A percentile compares a stretch with the other conserved stretches of the same genome.
These are phyloP conservation scores for Octodonta nipae DNA, from an alignment of 2,888 invertebrate species.

Conservation along the genomic window DNA sequence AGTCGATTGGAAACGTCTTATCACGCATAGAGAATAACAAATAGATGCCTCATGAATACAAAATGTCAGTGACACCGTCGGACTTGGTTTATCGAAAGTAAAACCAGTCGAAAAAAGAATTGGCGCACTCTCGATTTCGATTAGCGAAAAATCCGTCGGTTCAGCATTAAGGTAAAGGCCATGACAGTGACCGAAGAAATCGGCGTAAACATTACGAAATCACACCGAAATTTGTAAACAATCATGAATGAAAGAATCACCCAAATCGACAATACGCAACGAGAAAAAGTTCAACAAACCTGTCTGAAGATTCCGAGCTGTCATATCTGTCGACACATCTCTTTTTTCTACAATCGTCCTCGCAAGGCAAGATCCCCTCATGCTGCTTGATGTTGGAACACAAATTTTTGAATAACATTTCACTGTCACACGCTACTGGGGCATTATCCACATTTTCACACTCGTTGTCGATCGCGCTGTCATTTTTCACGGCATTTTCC, in stretches of 20 bases:
- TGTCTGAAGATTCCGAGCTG: conserved; percentile 88
- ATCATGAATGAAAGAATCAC: conserved; percentile 3
- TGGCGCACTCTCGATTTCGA: conserved; percentile 33
- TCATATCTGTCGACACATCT: conserved; percentile 84
- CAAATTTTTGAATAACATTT: conserved; percentile 31
- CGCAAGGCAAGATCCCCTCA: conserved; percentile 26
- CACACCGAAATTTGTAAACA: conserved; percentile 1
- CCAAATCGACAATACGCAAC: conserved; percentile 7
- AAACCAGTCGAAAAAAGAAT: conserved; percentile 19
- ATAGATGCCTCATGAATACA: too few species aligned
- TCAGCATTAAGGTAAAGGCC: conserved; percentile 35
- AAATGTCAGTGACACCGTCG: conserved; percentile 26
- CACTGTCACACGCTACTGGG: conserved; percentile 32
- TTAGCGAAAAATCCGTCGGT: conserved; percentile 30
- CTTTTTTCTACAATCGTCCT: conserved; percentile 49
- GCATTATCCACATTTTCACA: conserved; percentile 42
- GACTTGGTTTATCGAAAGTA: conserved; percentile 26
- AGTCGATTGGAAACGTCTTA: background rate
- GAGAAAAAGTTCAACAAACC: conserved; percentile 40
- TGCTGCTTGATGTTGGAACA: conserved; percentile 23
- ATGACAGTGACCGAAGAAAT: conserved; percentile 30
- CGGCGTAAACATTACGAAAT: background rate
- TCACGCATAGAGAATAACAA: conserved; percentile 4
- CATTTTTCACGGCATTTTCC: conserved; percentile 32
- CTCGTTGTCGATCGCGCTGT: conserved; percentile 41